Evolutionary conservation across 2,113 vertebrate species (phyloP), one percentile per base, ranked within the genome.

Genomic region (Talpa occidentalis): DNA sequence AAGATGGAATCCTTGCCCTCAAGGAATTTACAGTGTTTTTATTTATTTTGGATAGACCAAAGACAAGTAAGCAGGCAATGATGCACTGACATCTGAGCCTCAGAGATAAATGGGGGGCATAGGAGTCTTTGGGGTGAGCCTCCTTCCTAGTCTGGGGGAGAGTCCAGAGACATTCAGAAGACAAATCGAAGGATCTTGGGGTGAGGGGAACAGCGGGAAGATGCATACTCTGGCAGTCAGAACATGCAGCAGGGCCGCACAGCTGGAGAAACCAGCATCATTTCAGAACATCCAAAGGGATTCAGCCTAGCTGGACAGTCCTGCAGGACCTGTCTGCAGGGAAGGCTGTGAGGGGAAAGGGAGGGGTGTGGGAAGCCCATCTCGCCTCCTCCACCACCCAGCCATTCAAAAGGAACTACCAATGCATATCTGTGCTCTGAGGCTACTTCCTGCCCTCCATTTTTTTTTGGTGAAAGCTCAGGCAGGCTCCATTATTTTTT

Each of bases 1-100:
- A 28, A n/a, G 21, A 67, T 11, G 28, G 26, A 64, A 21, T 59
- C 80, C 60, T 35, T 90, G 80, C 15, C 80, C 72, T 90, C 49
- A 88, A 96, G n/a, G 82, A 96, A 96, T 93, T 95, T 92, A 91
- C 74, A 93, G 49, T 56, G 62, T 77, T 66, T 56, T 52, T 15
- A n/a, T 49, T 49, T 9, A 2, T 49, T 54, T 78, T 54, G 44
- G 19, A 47, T 89, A 90, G 72, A 77, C 2, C 10, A 35, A 54
- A 12, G 76, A 22, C 56, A 37, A 37, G 32, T 12, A 80, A 70
- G 12, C 2, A 44, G 14, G 26, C 9, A 22, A 59, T 7, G 3
- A 66, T 10, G 10, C 26, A 10, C 1, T 32, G 22, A 37, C 22
- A 49, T 77, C 52, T 21, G 9, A 85, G 72, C 16, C 44, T n/a